Conservation (phyloP, 2,888 invertebrate species). For the Colostygia pectinataria region DNA sequence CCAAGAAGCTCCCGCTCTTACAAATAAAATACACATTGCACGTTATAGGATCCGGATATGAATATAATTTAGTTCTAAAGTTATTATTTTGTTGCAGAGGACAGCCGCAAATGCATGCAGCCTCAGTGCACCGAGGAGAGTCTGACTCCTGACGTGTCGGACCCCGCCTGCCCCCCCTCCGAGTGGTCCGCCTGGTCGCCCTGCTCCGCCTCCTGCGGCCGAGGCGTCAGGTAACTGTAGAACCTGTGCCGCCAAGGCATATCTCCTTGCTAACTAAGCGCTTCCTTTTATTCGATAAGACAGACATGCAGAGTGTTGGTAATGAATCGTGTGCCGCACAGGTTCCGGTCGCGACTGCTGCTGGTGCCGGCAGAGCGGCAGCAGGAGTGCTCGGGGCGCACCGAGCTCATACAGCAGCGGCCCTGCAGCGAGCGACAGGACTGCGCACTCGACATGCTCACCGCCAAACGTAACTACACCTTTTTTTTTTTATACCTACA, state of each 20-base stretch:
- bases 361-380: conserved; percentile 86
- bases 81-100: conserved; percentile 82
- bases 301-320: too few relatives aligned
- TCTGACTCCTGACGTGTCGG: conserved; percentile 62
- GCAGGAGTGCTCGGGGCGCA: conserved; percentile 85
- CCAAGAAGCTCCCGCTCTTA: too few relatives aligned
- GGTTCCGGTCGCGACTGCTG: conserved; percentile 86
- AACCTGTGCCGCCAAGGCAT: too few relatives aligned
- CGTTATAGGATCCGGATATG: too few relatives aligned
- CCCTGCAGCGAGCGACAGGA: conserved; percentile 86
- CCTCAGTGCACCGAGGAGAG: conserved; percentile 85
- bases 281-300: too few relatives aligned
- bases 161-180: conserved; percentile 89
- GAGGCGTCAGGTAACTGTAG: conserved; percentile 84
- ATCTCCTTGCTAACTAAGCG: too few relatives aligned
- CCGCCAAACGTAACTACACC: conserved; percentile 86
- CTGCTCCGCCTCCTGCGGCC: conserved; percentile 94
- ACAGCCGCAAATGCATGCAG: conserved; percentile 91
- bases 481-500: too few relatives aligned
- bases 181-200: conserved; percentile 97
- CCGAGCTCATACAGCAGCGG: conserved; percentile 89
- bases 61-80: too few relatives aligned
- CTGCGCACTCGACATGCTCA: conserved; percentile 88
- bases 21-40: too few relatives aligned
- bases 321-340: neutral